Conservation (phyloP, 2,797 vertebrate species). For the Loris lydekkerianus region DNA sequence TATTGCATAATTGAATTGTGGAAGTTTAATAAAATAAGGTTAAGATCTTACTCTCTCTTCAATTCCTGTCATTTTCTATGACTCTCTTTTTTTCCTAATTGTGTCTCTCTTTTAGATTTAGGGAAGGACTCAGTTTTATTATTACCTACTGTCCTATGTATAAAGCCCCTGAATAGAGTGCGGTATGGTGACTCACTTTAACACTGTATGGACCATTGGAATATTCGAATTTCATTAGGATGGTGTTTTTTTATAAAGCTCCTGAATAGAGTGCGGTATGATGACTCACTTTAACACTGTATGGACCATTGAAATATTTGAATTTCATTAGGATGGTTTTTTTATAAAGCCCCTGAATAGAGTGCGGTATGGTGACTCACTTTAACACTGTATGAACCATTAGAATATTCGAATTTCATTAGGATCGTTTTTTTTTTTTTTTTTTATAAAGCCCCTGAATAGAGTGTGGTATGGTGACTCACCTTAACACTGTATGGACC, state of each 20-base stretch:
- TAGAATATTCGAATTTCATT: background rate
- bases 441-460: background rate
- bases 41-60: background rate
- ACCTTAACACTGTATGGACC: too few relatives aligned
- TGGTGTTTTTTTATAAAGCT: background rate
- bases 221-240: constrained; percentile 7
- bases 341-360: too few relatives aligned
- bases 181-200: background rate
- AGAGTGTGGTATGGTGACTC: too few relatives aligned
- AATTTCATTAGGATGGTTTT: too few relatives aligned
- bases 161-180: background rate
- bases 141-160: too few relatives aligned
- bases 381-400: too few relatives aligned
- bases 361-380: too few relatives aligned
- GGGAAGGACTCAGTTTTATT: background rate
- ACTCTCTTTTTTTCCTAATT: background rate
- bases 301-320: too few relatives aligned
- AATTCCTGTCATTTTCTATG: background rate
- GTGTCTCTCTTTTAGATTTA: background rate
- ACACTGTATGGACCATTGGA: background rate
- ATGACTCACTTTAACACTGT: too few relatives aligned
- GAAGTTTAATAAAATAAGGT: background rate
- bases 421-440: too few relatives aligned
- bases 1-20: background rate
- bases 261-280: too few relatives aligned